These are phyloP conservation scores for Caenorhabditis sp. DNA, from an alignment of 2,888 invertebrate species.

Conservation along the genomic window DNA sequence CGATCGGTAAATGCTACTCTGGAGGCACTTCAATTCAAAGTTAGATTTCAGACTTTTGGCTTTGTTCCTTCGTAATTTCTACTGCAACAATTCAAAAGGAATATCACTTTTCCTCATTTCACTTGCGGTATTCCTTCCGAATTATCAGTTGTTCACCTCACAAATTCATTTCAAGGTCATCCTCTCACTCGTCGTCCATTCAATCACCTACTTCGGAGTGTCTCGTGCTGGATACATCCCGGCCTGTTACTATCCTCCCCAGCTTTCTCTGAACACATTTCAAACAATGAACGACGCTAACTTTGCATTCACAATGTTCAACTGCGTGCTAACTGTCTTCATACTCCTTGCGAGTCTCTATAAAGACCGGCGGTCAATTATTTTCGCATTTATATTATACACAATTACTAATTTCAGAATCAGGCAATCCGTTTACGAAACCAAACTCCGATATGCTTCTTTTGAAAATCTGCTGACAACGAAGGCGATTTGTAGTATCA, in stretches of 20 bases:
- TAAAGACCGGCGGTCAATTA: conserved; percentile 1
- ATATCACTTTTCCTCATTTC: conserved; percentile 1
- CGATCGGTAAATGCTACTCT: conserved; percentile 29
- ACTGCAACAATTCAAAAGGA: neutral
- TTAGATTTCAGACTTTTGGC: conserved; percentile 18
- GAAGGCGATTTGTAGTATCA: conserved; percentile 41
- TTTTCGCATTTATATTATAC: neutral
- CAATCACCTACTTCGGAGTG: conserved; percentile 15
- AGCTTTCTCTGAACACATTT: conserved; percentile 16
- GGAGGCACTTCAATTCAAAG: no score
- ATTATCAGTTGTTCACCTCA: no score
- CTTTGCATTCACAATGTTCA: conserved; percentile 21
- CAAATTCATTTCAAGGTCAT: conserved; percentile 21
- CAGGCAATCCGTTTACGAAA: conserved; percentile 14
- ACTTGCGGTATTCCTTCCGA: no score
- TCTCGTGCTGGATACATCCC: conserved; percentile 44
- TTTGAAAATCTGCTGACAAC: conserved; percentile 44
- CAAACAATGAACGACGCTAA: conserved; percentile 17
- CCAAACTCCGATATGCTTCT: conserved; percentile 31
- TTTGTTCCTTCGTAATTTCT: conserved; percentile 14
- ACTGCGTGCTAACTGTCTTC: conserved; percentile 8
- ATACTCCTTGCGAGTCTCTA: conserved; percentile 24
- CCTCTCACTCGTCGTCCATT: conserved; percentile 2
- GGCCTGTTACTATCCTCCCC: conserved; percentile 41
- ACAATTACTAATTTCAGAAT: conserved; percentile 20